Conservation (phyloP, 2,113 vertebrate genomes). For the Reinhardtius hippoglossoides region DNA sequence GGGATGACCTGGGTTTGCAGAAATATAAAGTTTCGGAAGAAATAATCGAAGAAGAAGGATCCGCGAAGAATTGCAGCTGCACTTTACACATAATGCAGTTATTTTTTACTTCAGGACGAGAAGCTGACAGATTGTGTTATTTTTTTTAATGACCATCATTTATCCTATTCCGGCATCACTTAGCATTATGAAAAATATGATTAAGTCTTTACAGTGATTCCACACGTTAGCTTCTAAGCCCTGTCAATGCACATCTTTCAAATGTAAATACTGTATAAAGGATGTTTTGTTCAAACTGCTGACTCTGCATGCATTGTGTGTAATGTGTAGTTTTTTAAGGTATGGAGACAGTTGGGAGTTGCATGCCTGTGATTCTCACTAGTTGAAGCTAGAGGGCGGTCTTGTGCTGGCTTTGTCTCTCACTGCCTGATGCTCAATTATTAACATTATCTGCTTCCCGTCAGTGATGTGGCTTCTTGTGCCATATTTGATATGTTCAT, state of each 20-base stretch:
- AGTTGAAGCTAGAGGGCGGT: slow-evolving; percentile 68
- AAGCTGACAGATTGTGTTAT: neutral
- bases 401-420: slow-evolving; percentile 36
- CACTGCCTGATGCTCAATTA: slow-evolving; percentile 2
- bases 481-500: slow-evolving; percentile 46
- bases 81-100: slow-evolving; percentile 25
- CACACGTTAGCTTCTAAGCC: too few relatives aligned
- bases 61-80: slow-evolving; percentile 8
- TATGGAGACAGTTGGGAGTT: neutral
- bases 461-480: slow-evolving; percentile 17
- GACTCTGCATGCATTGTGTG: slow-evolving; percentile 1
- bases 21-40: slow-evolving; percentile 73
- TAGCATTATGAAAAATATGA: too few relatives aligned
- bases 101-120: neutral
- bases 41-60: slow-evolving; percentile 46
- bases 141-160: neutral
- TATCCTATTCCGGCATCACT: too few relatives aligned
- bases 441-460: slow-evolving; percentile 13
- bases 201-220: too few relatives aligned
- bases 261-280: slow-evolving; percentile 65
- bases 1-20: slow-evolving; percentile 83
- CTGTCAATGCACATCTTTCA: slow-evolving; percentile 4
- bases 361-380: slow-evolving; percentile 28
- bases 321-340: neutral
- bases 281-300: slow-evolving; percentile 3